Evolutionary conservation across 2,113 vertebrate genomes (phyloP).

Genomic region (Xiphias gladius): DNA sequence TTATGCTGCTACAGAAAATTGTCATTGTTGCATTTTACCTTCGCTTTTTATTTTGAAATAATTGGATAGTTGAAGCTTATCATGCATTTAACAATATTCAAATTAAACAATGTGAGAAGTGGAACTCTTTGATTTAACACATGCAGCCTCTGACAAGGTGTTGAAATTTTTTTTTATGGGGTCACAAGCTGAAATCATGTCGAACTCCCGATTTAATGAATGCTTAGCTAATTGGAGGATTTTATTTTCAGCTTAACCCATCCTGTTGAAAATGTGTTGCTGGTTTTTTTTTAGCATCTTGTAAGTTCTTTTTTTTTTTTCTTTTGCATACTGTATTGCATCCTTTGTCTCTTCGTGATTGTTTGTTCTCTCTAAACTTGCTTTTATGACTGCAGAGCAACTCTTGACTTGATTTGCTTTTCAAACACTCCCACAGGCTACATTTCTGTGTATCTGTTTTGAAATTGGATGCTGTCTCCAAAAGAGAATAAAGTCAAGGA

Average conservation of each 20-base stretch:
- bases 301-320: background rate
- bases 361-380: background rate
- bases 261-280: background rate
- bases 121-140: background rate
- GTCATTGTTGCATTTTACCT: background rate
- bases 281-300: background rate
- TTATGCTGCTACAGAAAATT: background rate
- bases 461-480: slow-evolving; percentile 9
- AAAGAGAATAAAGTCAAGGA: slow-evolving; percentile 14
- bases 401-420: slow-evolving; percentile 20
- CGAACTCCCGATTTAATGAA: background rate
- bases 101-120: background rate
- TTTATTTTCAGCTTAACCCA: background rate
- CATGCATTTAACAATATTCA: background rate
- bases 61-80: background rate
- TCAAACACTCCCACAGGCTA: slow-evolving; percentile 17
- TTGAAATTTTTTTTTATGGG: too few species aligned
- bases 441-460: background rate
- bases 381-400: background rate
- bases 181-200: background rate
- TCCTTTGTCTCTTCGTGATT: slow-evolving; percentile 7
- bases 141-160: slow-evolving; percentile 5
- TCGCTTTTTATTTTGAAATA: slow-evolving; percentile 17
- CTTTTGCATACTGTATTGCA: background rate
- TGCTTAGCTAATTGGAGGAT: background rate